These are phyloP conservation scores for Petaurus breviceps DNA, from an alignment of 2,113 vertebrate species.

Conservation along the genomic window DNA sequence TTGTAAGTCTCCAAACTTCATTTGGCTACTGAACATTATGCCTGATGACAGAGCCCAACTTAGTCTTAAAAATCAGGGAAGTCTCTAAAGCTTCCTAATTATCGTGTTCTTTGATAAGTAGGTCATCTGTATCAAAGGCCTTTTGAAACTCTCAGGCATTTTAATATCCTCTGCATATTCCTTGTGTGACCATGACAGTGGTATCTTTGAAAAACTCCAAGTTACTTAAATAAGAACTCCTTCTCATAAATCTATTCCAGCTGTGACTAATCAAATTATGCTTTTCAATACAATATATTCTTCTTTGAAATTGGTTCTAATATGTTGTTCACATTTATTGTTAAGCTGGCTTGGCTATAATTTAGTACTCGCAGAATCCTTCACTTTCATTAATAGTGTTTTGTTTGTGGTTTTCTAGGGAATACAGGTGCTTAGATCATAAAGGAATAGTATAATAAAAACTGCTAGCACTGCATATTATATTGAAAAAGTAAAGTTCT, in stretches of 20 bases:
- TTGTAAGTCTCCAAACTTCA: conserved; percentile 38
- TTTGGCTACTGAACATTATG: conserved; percentile 46
- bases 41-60: background rate
- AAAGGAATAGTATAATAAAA: conserved; percentile 66
- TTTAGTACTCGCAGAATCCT: conserved; percentile 4
- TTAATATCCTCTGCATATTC: conserved; percentile 55
- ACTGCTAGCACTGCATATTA: conserved; percentile 46
- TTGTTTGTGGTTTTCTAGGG: conserved; percentile 73
- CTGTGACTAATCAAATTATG: conserved; percentile 65
- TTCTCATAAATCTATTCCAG: conserved; percentile 62
- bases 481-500: conserved; percentile 50
- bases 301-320: conserved; percentile 49
- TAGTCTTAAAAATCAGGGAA: background rate
- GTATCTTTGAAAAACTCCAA: conserved; percentile 67
- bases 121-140: conserved; percentile 53
- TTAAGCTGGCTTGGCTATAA: conserved; percentile 51
- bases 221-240: conserved; percentile 57
- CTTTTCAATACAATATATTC: conserved; percentile 61
- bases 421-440: conserved; percentile 56
- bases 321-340: conserved; percentile 40
- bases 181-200: conserved; percentile 59
- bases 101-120: conserved; percentile 62
- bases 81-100: conserved; percentile 46
- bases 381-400: conserved; percentile 62
- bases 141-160: conserved; percentile 69